Evolutionary conservation across 2,888 invertebrate species (phyloP).

Genomic region (Epinotia brunnichana): DNA sequence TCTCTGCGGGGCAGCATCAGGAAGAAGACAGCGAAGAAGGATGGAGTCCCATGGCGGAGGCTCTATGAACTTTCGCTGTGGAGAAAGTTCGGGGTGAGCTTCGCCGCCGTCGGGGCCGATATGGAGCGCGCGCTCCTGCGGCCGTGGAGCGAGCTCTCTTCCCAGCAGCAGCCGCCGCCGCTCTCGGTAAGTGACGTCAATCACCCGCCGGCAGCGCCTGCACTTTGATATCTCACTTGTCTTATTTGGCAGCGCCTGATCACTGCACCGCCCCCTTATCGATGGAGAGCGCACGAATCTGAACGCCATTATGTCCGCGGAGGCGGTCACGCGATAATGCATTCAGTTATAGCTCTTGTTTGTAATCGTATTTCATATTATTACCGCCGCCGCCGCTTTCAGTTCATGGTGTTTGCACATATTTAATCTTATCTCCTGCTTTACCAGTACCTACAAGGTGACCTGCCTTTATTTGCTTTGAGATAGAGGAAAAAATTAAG

Average conservation of each 20-base stretch:
- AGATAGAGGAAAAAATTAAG: slow-evolving; percentile 33
- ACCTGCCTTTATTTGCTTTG: slow-evolving; percentile 62
- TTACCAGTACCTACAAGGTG: slow-evolving; percentile 51
- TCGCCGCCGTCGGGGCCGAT: slow-evolving; percentile 73
- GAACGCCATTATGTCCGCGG: slow-evolving; percentile 54
- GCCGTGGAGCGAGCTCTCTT: slow-evolving; percentile 73
- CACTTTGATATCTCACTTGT: slow-evolving; percentile 65
- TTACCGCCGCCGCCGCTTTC: slow-evolving; percentile 14
- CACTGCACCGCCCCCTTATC: slow-evolving; percentile 57
- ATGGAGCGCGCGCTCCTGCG: slow-evolving; percentile 72
- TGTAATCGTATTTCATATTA: slow-evolving; percentile 51
- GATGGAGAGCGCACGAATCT: slow-evolving; percentile 56
- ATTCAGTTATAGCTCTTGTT: slow-evolving; percentile 51
- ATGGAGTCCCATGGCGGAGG: slow-evolving; percentile 81
- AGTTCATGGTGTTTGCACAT: slow-evolving; percentile 28
- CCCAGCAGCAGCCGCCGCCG: slow-evolving; percentile 66
- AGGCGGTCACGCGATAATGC: slow-evolving; percentile 57
- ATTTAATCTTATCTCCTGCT: slow-evolving; percentile 44
- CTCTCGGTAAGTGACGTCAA: slow-evolving; percentile 72
- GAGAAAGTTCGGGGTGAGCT: slow-evolving; percentile 80
- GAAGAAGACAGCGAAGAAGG: slow-evolving; percentile 70
- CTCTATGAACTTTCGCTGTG: slow-evolving; percentile 83
- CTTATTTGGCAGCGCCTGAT: slow-evolving; percentile 71
- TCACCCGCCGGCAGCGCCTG: slow-evolving; percentile 62
- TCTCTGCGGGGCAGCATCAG: slow-evolving; percentile 76